A percentile compares a stretch with the other conserved stretches of the same genome.
Evolutionary conservation across 1,140 invertebrate species (phyloP).

Genomic region (Nebria ingens): DNA sequence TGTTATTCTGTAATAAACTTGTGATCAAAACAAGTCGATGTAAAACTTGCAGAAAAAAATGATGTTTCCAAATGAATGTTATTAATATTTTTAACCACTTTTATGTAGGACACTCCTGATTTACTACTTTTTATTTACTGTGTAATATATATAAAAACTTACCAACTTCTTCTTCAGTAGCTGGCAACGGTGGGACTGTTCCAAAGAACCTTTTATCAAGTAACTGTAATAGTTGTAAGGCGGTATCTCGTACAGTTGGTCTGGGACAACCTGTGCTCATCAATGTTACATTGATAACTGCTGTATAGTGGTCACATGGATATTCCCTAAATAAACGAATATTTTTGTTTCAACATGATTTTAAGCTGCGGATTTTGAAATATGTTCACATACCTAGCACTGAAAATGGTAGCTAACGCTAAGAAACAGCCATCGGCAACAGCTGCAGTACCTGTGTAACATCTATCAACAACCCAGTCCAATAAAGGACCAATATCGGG

Average conservation of each 20-base stretch:
- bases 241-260: constrained; percentile 82
- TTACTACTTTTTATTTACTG: no score
- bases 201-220: constrained; percentile 94
- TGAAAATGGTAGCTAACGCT: constrained; percentile 91
- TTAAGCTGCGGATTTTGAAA: background rate
- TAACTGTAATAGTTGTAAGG: constrained; percentile 86
- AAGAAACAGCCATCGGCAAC: constrained; percentile 94
- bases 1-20: background rate
- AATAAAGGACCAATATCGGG: constrained; percentile 85
- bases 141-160: no score
- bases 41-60: background rate
- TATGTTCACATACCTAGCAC: constrained; percentile 63
- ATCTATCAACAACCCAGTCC: constrained; percentile 96
- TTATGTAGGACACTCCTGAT: no score
- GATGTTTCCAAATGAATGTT: no score
- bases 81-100: no score
- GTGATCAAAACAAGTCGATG: background rate
- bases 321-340: constrained; percentile 69
- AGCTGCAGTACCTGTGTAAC: constrained; percentile 81
- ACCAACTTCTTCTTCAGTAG: constrained; percentile 57
- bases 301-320: constrained; percentile 96
- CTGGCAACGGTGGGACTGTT: constrained; percentile 55
- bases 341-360: background rate
- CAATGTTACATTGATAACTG: constrained; percentile 93
- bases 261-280: constrained; percentile 92